Conservation (phyloP, 2,888 invertebrate species). For the Aphidius colemani region DNA sequence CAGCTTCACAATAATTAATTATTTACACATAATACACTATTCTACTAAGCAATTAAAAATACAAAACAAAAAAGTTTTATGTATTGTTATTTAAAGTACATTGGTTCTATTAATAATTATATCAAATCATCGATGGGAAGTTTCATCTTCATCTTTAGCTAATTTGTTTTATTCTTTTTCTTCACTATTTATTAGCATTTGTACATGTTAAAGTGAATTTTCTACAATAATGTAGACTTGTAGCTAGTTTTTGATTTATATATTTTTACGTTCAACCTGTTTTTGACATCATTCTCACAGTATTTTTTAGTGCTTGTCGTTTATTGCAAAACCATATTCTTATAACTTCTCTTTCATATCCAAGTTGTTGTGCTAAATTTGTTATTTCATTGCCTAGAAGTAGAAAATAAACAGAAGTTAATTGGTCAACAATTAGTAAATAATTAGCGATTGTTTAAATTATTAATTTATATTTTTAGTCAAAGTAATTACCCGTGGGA, state of each 20-base stretch:
- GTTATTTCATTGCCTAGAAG: slow-evolving; percentile 92
- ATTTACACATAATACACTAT: slow-evolving; percentile 57
- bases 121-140: neutral
- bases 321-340: slow-evolving; percentile 99
- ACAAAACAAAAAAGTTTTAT: neutral
- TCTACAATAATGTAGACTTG: slow-evolving; percentile 9
- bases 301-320: slow-evolving; percentile 95
- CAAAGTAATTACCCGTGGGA: slow-evolving; percentile 80
- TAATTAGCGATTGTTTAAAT: slow-evolving; percentile 23
- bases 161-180: neutral
- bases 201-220: neutral
- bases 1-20: slow-evolving; percentile 36
- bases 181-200: too few relatives aligned
- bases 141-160: slow-evolving; percentile 3
- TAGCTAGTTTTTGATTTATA: neutral
- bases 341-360: slow-evolving; percentile 97
- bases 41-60: slow-evolving; percentile 3
- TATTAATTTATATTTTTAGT: slow-evolving; percentile 2
- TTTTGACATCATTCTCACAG: slow-evolving; percentile 85
- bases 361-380: slow-evolving; percentile 90
- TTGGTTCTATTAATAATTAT: too few relatives aligned
- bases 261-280: slow-evolving; percentile 29
- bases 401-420: neutral
- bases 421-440: slow-evolving; percentile 13
- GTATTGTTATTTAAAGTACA: too few relatives aligned